phyloP scores from a whole-genome alignment of 1,140 invertebrate species.

The Wasmannia auropunctata region DNA sequence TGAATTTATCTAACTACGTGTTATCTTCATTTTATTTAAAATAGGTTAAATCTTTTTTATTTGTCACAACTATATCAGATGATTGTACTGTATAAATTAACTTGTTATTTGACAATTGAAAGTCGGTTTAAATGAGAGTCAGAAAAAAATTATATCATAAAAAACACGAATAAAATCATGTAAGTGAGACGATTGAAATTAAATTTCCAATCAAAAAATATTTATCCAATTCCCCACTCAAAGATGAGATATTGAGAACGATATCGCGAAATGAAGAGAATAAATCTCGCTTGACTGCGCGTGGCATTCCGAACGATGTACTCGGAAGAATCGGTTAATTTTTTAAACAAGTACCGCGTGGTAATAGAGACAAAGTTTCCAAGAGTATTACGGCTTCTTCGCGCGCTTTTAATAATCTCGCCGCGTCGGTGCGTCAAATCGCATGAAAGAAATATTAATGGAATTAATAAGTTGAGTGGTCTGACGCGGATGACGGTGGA shows the following conservation, averaged over 20 bases:
- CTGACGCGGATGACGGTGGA: slow-evolving; percentile 37
- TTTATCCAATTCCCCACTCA: not conserved
- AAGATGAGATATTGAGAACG: not conserved
- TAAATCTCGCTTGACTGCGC: not conserved
- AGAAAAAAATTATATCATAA: not conserved
- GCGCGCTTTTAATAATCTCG: slow-evolving; percentile 58
- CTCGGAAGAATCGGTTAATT: slow-evolving; percentile 27
- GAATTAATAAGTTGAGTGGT: slow-evolving; percentile 74
- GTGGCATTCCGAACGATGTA: slow-evolving; percentile 18
- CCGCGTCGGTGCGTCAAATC: slow-evolving; percentile 64
- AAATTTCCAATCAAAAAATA: slow-evolving; percentile 1
- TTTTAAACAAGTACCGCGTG: slow-evolving; percentile 51
- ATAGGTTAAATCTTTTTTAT: not conserved
- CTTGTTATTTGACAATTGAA: not conserved
- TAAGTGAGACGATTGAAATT: not conserved
- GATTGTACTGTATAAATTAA: not conserved
- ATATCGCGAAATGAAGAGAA: not conserved
- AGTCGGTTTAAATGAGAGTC: not conserved
- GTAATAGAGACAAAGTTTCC: slow-evolving; percentile 50
- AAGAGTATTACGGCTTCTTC: slow-evolving; percentile 5
- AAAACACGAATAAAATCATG: not conserved
- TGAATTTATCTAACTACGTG: not conserved
- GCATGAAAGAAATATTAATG: slow-evolving; percentile 73
- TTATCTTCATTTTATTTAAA: not conserved
- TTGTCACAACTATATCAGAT: not conserved